Percentiles rank a stretch among this genome's conserved stretches.
Conservation (phyloP, 2,797 vertebrate species). For the Leucoraja ocellata region DNA sequence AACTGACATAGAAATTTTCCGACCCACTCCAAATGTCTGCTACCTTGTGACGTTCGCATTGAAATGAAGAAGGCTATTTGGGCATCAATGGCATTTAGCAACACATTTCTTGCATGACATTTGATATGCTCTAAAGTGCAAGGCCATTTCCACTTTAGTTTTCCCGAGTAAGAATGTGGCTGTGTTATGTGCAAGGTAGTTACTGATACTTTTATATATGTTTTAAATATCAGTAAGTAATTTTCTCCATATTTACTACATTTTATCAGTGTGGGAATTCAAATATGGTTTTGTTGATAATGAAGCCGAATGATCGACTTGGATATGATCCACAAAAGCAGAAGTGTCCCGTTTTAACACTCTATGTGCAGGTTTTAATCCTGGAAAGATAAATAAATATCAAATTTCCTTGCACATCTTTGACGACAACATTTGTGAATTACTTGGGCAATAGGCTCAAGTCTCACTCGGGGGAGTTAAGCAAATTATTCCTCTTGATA, state of each 20-base stretch:
- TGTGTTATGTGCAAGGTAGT: background rate
- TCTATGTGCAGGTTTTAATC: background rate
- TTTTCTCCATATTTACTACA: background rate
- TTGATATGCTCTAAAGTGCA: conserved; percentile 55
- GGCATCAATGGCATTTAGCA: conserved; percentile 54
- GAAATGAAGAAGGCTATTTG: conserved; percentile 53
- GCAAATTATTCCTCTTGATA: background rate
- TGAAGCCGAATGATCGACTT: background rate
- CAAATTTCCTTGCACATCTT: background rate
- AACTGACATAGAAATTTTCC: conserved; percentile 56
- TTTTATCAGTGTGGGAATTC: background rate
- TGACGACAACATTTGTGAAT: background rate
- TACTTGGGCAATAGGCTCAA: background rate
- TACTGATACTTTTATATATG: background rate
- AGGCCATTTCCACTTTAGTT: conserved; percentile 52
- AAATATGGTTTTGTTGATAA: background rate
- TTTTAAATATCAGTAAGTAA: background rate
- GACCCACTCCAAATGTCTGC: conserved; percentile 61
- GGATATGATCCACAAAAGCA: background rate
- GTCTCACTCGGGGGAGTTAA: background rate
- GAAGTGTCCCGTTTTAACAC: background rate
- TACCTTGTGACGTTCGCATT: conserved; percentile 59
- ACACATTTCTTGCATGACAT: conserved; percentile 55
- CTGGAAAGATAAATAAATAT: background rate
- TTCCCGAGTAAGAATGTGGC: conserved; percentile 39